Evolutionary conservation across 1,140 invertebrate genomes (phyloP).

Genomic region (Temnothorax longispinosus): DNA sequence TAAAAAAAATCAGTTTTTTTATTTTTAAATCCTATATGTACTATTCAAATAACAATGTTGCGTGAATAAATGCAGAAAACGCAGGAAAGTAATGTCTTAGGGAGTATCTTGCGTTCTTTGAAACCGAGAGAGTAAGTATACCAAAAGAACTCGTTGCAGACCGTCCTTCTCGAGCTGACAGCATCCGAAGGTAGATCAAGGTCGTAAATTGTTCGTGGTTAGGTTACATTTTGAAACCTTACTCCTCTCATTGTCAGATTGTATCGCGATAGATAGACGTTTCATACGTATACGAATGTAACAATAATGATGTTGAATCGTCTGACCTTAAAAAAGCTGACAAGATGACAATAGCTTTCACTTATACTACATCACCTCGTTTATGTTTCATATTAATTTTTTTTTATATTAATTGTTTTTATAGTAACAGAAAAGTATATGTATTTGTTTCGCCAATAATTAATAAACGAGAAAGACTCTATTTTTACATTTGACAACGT

Average conservation of each 20-base stretch:
- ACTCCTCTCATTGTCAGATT: background rate
- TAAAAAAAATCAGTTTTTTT: background rate
- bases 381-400: background rate
- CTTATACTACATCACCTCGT: background rate
- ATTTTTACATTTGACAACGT: no score
- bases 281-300: background rate
- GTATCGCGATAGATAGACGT: background rate
- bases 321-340: background rate
- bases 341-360: background rate
- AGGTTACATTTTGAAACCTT: background rate
- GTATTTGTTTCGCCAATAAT: no score
- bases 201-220: background rate
- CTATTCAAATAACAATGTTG: background rate
- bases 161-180: background rate
- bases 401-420: background rate
- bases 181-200: background rate
- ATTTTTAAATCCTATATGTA: background rate
- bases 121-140: background rate
- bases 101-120: background rate
- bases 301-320: background rate
- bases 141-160: constrained; percentile 3
- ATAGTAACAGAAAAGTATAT: background rate
- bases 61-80: background rate
- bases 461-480: no score
- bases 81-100: background rate